Percentiles rank a stretch among this genome's conserved stretches.
These are phyloP conservation scores for Aurelia sp. DNA, from an alignment of 30 jellyfish, hydroid and myxozoan genomes.

Conservation along the genomic window DNA sequence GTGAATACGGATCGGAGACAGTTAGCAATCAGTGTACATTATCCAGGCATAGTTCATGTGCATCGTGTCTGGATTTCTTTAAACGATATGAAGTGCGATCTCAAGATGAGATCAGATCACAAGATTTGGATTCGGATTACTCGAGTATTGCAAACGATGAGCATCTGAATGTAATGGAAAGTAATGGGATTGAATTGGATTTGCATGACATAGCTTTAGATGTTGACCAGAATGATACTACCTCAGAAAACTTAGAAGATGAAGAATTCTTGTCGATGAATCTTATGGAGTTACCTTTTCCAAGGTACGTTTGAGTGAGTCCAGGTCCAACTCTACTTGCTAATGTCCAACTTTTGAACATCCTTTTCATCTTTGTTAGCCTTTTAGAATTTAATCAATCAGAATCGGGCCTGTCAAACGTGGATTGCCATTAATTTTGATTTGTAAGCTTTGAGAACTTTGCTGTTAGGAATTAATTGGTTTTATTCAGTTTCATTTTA, in stretches of 20 bases:
- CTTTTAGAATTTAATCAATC: no score
- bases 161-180: background rate
- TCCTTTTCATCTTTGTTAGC: no score
- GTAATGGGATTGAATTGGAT: constrained; percentile 47
- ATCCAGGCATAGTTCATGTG: constrained; percentile 60
- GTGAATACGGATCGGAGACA: constrained; percentile 72
- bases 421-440: no score
- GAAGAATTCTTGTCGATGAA: constrained; percentile 63
- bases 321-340: no score
- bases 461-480: no score
- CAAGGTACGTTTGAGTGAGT: constrained; percentile 33
- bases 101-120: constrained; percentile 35
- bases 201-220: constrained; percentile 32
- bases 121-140: constrained; percentile 69
- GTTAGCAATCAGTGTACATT: constrained; percentile 47
- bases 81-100: constrained; percentile 32
- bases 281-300: constrained; percentile 64
- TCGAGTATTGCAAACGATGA: constrained; percentile 87
- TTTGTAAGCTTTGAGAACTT: no score
- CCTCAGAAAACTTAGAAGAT: constrained; percentile 20
- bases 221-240: background rate
- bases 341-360: no score
- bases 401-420: no score
- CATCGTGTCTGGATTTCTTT: constrained; percentile 50
- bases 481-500: no score